phyloP scores from a whole-genome alignment of 2,113 vertebrate species.

The Corynorhinus townsendii region DNA sequence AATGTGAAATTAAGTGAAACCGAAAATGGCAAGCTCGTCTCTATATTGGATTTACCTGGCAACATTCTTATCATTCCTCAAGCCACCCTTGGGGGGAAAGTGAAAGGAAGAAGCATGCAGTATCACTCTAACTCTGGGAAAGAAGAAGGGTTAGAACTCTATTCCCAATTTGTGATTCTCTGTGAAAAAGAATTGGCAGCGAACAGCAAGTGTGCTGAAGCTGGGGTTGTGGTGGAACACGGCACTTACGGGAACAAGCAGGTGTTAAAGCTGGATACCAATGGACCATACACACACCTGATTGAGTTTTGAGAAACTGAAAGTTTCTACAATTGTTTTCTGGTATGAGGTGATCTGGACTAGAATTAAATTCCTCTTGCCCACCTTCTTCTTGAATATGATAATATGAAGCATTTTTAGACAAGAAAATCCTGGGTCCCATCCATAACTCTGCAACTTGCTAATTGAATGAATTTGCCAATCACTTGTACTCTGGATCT shows the following conservation, averaged over 20 bases:
- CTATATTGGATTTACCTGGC: constrained; percentile 90
- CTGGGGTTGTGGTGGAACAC: constrained; percentile 80
- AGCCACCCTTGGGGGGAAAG: constrained; percentile 91
- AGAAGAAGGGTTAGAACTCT: constrained; percentile 90
- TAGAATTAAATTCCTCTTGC: background rate
- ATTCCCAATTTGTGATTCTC: constrained; percentile 84
- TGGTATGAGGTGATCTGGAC: background rate
- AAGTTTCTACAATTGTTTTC: background rate
- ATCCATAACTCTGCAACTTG: background rate
- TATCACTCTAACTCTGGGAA: constrained; percentile 93
- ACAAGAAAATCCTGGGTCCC: background rate
- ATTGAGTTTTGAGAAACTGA: constrained; percentile 88
- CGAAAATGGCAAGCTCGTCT: constrained; percentile 85
- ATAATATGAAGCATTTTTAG: background rate
- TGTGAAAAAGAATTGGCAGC: constrained; percentile 86
- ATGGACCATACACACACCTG: constrained; percentile 94
- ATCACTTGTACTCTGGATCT: background rate
- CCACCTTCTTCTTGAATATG: background rate
- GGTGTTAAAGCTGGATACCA: constrained; percentile 92
- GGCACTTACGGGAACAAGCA: constrained; percentile 96
- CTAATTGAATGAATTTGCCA: background rate
- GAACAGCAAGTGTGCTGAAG: constrained; percentile 77
- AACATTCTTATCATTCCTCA: constrained; percentile 92
- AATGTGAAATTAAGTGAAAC: constrained; percentile 92
- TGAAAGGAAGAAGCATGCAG: constrained; percentile 91